Percentiles rank a stretch among this genome's conserved stretches.
These are phyloP conservation scores for Malurus leucopterus DNA, from an alignment of 2,797 vertebrate species.

Conservation along the genomic window DNA sequence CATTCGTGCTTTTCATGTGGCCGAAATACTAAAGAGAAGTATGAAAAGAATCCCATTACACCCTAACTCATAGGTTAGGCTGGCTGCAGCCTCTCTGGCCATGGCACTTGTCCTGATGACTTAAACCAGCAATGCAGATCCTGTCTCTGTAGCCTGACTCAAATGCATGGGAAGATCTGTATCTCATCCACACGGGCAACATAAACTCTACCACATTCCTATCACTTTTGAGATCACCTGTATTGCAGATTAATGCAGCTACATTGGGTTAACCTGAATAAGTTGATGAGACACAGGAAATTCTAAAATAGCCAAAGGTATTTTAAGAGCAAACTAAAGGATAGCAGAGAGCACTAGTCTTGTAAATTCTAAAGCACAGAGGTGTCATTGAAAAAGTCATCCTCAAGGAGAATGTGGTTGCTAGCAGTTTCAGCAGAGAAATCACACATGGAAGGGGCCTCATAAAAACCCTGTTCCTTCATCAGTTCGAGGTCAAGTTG, in stretches of 20 bases:
- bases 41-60: background rate
- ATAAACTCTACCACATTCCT: background rate
- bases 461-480: background rate
- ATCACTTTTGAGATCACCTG: background rate
- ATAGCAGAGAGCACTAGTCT: background rate
- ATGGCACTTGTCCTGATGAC: background rate
- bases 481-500: background rate
- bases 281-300: background rate
- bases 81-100: background rate
- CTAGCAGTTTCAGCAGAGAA: background rate
- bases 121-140: background rate
- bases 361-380: background rate
- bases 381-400: background rate
- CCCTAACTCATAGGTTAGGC: background rate
- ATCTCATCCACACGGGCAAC: background rate
- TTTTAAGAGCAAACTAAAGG: background rate
- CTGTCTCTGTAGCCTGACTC: background rate
- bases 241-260: background rate
- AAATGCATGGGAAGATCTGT: background rate
- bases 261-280: rapidly evolving
- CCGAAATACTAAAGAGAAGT: background rate
- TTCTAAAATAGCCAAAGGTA: background rate
- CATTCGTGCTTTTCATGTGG: background rate
- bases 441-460: background rate
- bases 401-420: background rate